Evolutionary conservation across 2,888 invertebrate species (phyloP).

Genomic region (Nesidiocoris tenuis): DNA sequence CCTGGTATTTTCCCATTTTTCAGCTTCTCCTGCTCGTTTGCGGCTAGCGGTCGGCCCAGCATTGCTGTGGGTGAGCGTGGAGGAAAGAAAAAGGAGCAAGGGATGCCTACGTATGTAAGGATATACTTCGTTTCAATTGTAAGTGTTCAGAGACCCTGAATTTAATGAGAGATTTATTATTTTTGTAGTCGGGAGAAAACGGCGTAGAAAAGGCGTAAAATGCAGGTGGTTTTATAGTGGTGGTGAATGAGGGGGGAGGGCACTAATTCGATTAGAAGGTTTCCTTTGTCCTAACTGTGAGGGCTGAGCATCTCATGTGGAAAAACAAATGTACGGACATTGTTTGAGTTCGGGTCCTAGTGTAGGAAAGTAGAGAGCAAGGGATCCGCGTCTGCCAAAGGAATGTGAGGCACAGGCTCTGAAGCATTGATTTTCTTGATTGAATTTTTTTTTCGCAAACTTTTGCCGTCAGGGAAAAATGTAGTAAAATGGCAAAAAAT

Average conservation of each 20-base stretch:
- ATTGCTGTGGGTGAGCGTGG: not conserved
- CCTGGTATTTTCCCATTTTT: not conserved
- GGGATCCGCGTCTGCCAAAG: not conserved
- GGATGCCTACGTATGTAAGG: not conserved
- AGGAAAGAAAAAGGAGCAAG: not conserved
- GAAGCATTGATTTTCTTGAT: no score
- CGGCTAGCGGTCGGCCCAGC: not conserved
- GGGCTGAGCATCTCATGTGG: conserved; percentile 41
- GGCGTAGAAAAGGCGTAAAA: not conserved
- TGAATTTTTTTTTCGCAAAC: no score
- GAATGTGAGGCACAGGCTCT: no score
- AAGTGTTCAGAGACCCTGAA: conserved; percentile 41
- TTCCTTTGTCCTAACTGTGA: conserved; percentile 16
- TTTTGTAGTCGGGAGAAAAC: conserved; percentile 16
- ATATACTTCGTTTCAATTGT: conserved; percentile 26
- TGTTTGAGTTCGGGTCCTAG: conserved; percentile 35
- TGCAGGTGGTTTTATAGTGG: not conserved
- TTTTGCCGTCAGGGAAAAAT: no score
- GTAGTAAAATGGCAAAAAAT: no score
- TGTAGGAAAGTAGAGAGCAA: not conserved
- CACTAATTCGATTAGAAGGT: conserved; percentile 41
- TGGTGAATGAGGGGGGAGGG: conserved; percentile 1
- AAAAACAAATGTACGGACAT: conserved; percentile 43
- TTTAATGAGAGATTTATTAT: conserved; percentile 44
- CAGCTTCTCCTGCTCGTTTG: not conserved